phyloP scores from a whole-genome alignment of 2,797 vertebrate genomes.

The Tapera naevia region DNA sequence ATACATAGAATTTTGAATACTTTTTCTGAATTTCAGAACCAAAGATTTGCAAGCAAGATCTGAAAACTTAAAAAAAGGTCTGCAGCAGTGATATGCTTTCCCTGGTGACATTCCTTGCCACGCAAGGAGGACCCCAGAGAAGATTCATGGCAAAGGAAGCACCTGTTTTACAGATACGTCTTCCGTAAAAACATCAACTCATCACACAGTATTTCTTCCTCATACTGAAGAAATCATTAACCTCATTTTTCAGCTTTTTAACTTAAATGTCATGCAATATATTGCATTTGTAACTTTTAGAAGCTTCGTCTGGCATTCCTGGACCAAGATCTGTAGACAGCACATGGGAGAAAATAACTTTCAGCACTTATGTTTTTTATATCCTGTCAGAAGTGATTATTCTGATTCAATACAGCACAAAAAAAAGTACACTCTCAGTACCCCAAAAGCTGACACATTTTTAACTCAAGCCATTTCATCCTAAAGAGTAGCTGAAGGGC shows the following conservation, averaged over 20 bases:
- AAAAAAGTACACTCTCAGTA: background rate
- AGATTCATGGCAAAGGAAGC: background rate
- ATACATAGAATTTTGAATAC: background rate
- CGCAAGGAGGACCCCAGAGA: background rate
- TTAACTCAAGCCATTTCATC: background rate
- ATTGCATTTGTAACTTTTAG: slow-evolving; percentile 12
- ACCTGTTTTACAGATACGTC: background rate
- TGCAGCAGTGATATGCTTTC: background rate
- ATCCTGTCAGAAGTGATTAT: background rate
- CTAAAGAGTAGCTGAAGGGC: background rate
- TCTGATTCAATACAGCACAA: background rate
- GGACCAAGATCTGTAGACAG: background rate
- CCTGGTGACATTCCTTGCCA: background rate
- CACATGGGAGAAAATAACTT: background rate
- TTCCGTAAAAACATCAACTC: background rate
- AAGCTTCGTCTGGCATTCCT: slow-evolving; percentile 24
- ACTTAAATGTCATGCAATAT: slow-evolving; percentile 13
- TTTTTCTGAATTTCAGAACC: background rate
- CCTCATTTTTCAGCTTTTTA: background rate
- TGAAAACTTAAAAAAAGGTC: background rate
- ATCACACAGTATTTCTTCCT: background rate
- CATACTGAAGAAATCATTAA: background rate
- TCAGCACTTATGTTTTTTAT: background rate
- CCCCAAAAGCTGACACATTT: background rate
- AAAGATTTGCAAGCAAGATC: background rate